Evolutionary conservation across 2,113 vertebrate genomes (phyloP), one percentile per base, ranked within the genome.

Genomic region (Polypterus bichir): DNA sequence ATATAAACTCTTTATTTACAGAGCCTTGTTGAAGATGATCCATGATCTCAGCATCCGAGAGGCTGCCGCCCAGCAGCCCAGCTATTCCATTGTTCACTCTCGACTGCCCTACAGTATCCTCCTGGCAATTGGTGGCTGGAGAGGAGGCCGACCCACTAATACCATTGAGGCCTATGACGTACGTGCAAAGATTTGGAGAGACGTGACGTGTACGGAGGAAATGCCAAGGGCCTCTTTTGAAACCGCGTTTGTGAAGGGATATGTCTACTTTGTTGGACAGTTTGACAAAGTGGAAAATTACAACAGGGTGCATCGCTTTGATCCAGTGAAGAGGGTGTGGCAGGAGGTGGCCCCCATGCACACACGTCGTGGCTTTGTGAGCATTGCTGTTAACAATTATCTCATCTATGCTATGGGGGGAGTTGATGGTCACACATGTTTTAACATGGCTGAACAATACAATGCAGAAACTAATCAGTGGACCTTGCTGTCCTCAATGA

Each of bases 341-440:
- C 80, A 85, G 60, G 76, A 88, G 71, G 87, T 87, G 2, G 82
- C 86, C 0, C 88, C 89, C 10, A 92, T 92, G 89, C 82, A 92
- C 70, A 81, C 77, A 0, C 70, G 76, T 27, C 82, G 87, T 46
- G 89, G 89, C 74, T 91, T 90, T 0, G 78, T 91, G 59, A 92
- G 89, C 0, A 83, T 91, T 44, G 63, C 83, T 0, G 76, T 86
- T 4, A 82, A 88, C 48, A 62, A 81, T 27, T 62, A 74, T 47
- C 74, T 71, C 59, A 85, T 86, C 66, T 80, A 80, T 0, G 76
- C 78, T 68, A 91, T 93, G 73, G 93, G 93, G 2, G 92, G 92
- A 4, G 92, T 83, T 7, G 81, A 93, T 0, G 92, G 91, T 6
- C 73, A 84, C 0, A 60, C 53, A n/a, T 76, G 82, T 3, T 83